Conservation (phyloP, 2,888 invertebrate species). For the Cataglyphis altisquamis region DNA sequence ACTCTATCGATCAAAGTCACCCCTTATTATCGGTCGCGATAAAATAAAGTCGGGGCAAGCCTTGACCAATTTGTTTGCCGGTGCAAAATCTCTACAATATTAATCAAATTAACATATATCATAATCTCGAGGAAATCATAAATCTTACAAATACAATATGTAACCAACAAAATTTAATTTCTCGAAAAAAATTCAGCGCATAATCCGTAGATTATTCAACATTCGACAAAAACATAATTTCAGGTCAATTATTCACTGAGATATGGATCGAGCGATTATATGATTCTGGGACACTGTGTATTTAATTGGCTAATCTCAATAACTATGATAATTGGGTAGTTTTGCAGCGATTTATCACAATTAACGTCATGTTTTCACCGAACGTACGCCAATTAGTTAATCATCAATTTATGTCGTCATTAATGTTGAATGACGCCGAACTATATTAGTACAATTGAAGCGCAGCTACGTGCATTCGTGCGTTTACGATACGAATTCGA, state of each 20-base stretch:
- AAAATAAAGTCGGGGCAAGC: not conserved
- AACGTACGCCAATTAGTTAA: constrained; percentile 1
- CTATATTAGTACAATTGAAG: constrained; percentile 3
- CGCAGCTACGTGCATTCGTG: not conserved
- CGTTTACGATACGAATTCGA: constrained; percentile 6
- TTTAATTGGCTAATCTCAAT: not conserved
- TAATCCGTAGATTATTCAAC: not conserved
- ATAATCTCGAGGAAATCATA: not conserved
- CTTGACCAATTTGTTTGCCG: constrained; percentile 30
- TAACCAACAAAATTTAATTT: not conserved
- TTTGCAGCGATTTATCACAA: constrained; percentile 31
- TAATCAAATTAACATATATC: not conserved
- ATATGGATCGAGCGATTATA: not conserved
- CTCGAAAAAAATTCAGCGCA: not conserved
- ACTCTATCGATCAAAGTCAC: constrained; percentile 34
- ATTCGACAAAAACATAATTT: not conserved
- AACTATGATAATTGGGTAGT: constrained; percentile 27
- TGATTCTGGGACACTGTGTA: not conserved
- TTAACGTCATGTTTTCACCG: constrained; percentile 27
- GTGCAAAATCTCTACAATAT: constrained; percentile 5
- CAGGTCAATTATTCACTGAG: not conserved
- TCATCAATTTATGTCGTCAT: constrained; percentile 41
- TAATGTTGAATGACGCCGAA: constrained; percentile 21
- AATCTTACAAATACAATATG: not conserved
- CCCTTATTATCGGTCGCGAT: constrained; percentile 18